Base-by-base conservation (phyloP, 2,797 vertebrate genomes). In the Megaceryle alcyon region DNA sequence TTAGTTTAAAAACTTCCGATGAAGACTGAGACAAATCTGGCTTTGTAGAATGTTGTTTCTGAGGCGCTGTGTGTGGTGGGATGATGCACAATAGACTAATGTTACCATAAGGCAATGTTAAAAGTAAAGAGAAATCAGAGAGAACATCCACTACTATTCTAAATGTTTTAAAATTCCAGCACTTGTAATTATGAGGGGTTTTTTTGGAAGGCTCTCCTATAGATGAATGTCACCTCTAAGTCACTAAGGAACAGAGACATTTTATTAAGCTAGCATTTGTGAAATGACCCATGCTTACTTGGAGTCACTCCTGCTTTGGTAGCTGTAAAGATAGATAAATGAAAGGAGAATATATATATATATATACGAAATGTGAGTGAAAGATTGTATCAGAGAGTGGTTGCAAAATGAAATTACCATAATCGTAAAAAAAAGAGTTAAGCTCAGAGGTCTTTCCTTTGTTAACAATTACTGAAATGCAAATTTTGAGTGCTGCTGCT, bases 1-100 rank as follows among this genome's bases (percentile, higher is more conserved):
- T 96, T 94, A 92, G 86, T 88, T 90, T 65, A 92, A 93, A 95
- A 95, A 46, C 86, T 76, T 79, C 80, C 76, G 77, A 91, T 83
- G 93, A 95, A 88, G 88, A 90, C 73, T 70, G 94, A 80, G 66
- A 84, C 82, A 95, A 76, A 95, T 25, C 7, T 88, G 82, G 70
- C 90, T 86, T 88, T 88, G 31, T 95, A 49, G 86, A 83, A 66
- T 70, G 59, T 82, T 95, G 81, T 92, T 90, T 81, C 82, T 84
- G 51, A 92, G 81, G 41, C 61, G 92, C 73, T 86, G 82, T 91
- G 59, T 73, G 81, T 65, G 69, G 63, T 84, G 93, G 73, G 73
- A 31, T 76, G 79, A 57, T 83, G 72, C 59, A 28, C 39, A 44
- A 2, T 33, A 73, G 61, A 75, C 33, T 72, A 6, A 44, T 4